Evolutionary conservation across 2,888 invertebrate species (phyloP), one percentile per base, ranked within the genome.

Genomic region (Leucania comma): DNA sequence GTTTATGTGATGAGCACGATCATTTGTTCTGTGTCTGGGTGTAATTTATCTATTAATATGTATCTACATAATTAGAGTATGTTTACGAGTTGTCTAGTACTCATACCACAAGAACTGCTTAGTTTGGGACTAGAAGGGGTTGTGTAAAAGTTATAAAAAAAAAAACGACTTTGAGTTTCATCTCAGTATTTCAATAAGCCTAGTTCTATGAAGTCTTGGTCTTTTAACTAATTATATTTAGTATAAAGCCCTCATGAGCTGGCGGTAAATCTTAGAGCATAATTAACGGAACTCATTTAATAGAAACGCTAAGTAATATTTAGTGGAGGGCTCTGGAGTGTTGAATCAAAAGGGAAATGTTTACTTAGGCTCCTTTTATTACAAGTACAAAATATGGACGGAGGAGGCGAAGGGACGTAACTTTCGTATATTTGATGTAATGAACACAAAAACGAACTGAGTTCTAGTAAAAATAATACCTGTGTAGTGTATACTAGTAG

Each of bases 221-320:
- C 68, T 64, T 77, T 61, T 32, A 64, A 60, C 61, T 75, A 79
- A 70, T 74, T 78, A 78, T 63, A 69, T 69, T 79, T 24, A 70
- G 60, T 54, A 67, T 70, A 67, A 78, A 70, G 51, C 54, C 61
- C 64, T 78, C 70, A 62, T 78, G 68, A 79, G 78, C 62, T 53
- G 51, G 75, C 64, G 56, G 80, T 79, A 70, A 78, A 79, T 79
- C 80, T 79, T 68, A 35, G 67, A 58, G 67, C 65, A 62, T 78
- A 78, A 78, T 79, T 75, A 78, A 69, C 64, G 75, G 56, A 78
- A 78, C 79, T 79, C 75, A 64, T 75, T 79, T 79, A 78, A 68
- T 79, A 70, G 67, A 75, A 68, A 78, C 54, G 67, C 64, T 79
- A 75, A 78, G 70, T 70, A 70, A 78, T 78, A 78, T 75, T 79